These are phyloP conservation scores for Pachyrhynchus sulphureomaculatus DNA, from an alignment of 1,140 invertebrate species.

Conservation along the genomic window DNA sequence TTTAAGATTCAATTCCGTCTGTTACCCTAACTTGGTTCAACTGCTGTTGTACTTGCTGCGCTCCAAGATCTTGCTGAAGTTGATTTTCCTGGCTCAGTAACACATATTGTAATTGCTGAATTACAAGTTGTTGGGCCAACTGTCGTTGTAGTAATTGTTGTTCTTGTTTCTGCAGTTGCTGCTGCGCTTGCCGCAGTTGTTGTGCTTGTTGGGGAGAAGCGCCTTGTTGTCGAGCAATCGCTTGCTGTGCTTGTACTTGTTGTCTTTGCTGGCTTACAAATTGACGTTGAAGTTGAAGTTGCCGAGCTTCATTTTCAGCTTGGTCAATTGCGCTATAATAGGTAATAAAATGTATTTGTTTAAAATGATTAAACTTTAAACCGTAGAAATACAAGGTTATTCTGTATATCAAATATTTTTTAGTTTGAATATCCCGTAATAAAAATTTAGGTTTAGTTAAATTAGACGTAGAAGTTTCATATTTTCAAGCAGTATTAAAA, in stretches of 20 bases:
- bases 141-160: background rate
- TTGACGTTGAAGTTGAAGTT: background rate
- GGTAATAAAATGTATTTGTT: background rate
- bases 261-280: background rate
- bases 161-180: background rate
- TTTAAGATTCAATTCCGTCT: too few species aligned
- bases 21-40: background rate
- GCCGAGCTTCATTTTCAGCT: background rate
- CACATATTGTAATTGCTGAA: background rate
- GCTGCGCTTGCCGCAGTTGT: background rate
- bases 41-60: background rate
- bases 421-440: too few species aligned
- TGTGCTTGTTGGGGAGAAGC: background rate
- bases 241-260: background rate
- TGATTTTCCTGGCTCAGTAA: background rate
- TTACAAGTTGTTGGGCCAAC: background rate
- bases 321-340: background rate
- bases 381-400: background rate
- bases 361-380: background rate
- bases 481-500: background rate
- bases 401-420: too few species aligned
- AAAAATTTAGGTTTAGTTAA: too few species aligned
- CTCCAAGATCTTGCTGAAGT: background rate
- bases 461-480: too few species aligned
- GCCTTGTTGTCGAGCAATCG: background rate